phyloP scores from a whole-genome alignment of 23 tunicate genomes.

The Corella eumyota region DNA sequence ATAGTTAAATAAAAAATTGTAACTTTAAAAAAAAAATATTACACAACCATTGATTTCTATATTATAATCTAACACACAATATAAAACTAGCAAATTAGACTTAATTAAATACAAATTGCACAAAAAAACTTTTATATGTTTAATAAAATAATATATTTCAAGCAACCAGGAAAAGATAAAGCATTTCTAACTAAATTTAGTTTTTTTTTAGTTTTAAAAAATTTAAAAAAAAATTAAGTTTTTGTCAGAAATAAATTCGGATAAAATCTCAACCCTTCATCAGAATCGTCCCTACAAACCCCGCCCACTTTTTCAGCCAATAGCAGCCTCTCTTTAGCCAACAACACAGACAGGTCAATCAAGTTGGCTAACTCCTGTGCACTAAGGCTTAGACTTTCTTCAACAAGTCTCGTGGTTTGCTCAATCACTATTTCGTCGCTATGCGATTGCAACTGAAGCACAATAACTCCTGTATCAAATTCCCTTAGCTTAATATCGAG shows the following conservation, averaged over 20 bases:
- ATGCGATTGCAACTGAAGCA: slow-evolving; percentile 53
- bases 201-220: too few relatives aligned
- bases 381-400: slow-evolving; percentile 43
- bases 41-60: too few relatives aligned
- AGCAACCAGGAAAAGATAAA: too few relatives aligned
- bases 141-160: too few relatives aligned
- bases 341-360: slow-evolving; percentile 57
- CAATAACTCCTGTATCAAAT: slow-evolving; percentile 78
- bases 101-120: too few relatives aligned
- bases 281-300: slow-evolving; percentile 76
- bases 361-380: slow-evolving; percentile 72
- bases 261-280: slow-evolving; percentile 75
- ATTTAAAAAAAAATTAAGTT: too few relatives aligned
- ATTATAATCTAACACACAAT: too few relatives aligned
- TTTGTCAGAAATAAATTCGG: slow-evolving; percentile 45
- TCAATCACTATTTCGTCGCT: slow-evolving; percentile 45
- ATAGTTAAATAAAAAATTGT: too few relatives aligned
- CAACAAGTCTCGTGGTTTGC: slow-evolving; percentile 49
- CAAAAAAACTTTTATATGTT: too few relatives aligned
- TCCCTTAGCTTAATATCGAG: slow-evolving; percentile 41
- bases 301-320: slow-evolving; percentile 47
- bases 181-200: too few relatives aligned
- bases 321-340: slow-evolving; percentile 74
- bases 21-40: too few relatives aligned
- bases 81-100: too few relatives aligned